Evolutionary conservation across 2,797 vertebrate species (phyloP).

Genomic region (Rhynchotus rufescens): DNA sequence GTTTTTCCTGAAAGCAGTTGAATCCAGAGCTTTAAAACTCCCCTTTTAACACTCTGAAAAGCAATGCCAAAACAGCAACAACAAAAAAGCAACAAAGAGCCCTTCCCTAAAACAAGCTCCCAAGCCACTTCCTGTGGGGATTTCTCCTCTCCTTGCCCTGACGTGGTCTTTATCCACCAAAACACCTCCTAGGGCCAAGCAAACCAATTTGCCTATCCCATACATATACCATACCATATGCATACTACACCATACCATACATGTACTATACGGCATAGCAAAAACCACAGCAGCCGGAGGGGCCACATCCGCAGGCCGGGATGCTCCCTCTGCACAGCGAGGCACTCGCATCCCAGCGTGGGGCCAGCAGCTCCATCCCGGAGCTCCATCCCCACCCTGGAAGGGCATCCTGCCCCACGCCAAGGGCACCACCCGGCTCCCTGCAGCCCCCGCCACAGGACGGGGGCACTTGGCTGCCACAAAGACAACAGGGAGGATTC

Average conservation of each 20-base stretch:
- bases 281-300: no score
- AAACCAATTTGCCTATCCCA: neutral
- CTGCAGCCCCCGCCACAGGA: no score
- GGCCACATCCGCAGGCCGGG: no score
- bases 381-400: neutral
- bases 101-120: neutral
- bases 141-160: neutral
- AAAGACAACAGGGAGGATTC: neutral
- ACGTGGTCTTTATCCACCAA: neutral
- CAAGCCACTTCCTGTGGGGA: neutral
- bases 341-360: no score
- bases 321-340: no score
- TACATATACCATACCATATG: no score
- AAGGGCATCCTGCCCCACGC: no score
- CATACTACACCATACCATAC: no score
- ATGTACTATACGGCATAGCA: no score
- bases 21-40: fast-evolving
- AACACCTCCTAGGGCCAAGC: neutral
- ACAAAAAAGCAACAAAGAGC: neutral
- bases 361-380: no score
- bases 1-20: neutral
- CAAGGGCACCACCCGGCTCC: no score
- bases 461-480: neutral
- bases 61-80: neutral
- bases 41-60: neutral